Evolutionary conservation across 2,888 invertebrate genomes (phyloP).

Genomic region (Cantharis nigra): DNA sequence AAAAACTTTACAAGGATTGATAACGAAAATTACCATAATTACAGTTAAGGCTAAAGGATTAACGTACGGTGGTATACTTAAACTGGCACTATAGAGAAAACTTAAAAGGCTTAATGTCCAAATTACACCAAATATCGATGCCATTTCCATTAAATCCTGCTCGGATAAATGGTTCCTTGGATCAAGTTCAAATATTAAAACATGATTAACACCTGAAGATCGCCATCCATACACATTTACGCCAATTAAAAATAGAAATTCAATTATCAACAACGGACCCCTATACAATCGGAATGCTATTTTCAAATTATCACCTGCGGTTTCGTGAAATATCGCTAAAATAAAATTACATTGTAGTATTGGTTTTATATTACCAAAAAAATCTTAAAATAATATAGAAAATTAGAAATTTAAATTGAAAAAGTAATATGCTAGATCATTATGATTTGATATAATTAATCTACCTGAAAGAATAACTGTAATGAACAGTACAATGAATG

Average conservation of each 20-base stretch:
- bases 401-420: no score
- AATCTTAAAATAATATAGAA: no score
- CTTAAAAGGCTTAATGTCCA: slow-evolving; percentile 71
- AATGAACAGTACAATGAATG: slow-evolving; percentile 74
- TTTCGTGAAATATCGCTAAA: slow-evolving; percentile 60
- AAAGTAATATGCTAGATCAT: neutral
- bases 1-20: slow-evolving; percentile 78
- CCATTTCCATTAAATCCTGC: slow-evolving; percentile 77
- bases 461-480: slow-evolving; percentile 73
- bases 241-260: slow-evolving; percentile 77
- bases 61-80: slow-evolving; percentile 76
- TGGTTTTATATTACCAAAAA: neutral
- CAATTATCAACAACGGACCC: slow-evolving; percentile 75
- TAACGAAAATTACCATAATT: slow-evolving; percentile 69
- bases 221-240: slow-evolving; percentile 83
- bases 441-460: neutral
- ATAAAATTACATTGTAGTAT: slow-evolving; percentile 10
- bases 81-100: slow-evolving; percentile 67
- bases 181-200: slow-evolving; percentile 81
- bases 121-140: slow-evolving; percentile 75
- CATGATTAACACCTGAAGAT: slow-evolving; percentile 82
- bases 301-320: slow-evolving; percentile 62
- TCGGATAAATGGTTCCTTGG: slow-evolving; percentile 77
- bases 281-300: slow-evolving; percentile 79
- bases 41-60: slow-evolving; percentile 73